phyloP scores from a whole-genome alignment of 2,113 vertebrate species.

The Sorex fumeus region DNA sequence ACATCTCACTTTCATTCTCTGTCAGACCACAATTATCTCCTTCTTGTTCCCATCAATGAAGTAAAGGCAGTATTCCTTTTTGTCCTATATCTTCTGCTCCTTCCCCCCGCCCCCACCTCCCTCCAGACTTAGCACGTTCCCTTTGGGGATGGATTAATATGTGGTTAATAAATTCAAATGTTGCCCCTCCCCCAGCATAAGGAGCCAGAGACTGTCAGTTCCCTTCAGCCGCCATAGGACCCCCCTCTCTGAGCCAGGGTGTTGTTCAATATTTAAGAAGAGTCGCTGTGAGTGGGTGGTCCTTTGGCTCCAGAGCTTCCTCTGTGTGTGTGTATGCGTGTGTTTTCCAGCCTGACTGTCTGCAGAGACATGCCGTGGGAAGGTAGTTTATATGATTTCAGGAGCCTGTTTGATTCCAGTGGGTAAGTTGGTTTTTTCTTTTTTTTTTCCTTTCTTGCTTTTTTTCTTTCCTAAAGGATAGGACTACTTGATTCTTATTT shows the following conservation, averaged over 20 bases:
- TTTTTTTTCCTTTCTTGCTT: background rate
- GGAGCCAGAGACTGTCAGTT: slow-evolving; percentile 15
- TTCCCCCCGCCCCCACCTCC: background rate
- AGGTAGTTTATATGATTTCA: slow-evolving; percentile 69
- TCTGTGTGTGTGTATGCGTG: background rate
- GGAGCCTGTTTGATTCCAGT: slow-evolving; percentile 51
- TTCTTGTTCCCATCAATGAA: background rate
- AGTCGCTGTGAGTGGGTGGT: slow-evolving; percentile 35
- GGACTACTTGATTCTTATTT: slow-evolving; percentile 33
- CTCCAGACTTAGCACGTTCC: background rate
- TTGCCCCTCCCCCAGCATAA: background rate
- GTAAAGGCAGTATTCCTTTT: background rate
- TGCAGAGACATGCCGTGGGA: slow-evolving; percentile 38
- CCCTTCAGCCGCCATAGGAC: background rate
- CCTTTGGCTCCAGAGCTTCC: slow-evolving; percentile 31
- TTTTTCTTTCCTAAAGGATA: slow-evolving; percentile 44
- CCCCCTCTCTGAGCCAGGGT: slow-evolving; percentile 28
- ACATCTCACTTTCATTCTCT: slow-evolving; percentile 35
- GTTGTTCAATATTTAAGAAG: slow-evolving; percentile 60
- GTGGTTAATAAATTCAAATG: background rate
- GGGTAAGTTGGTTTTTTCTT: slow-evolving; percentile 10
- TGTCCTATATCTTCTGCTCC: background rate
- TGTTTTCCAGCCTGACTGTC: slow-evolving; percentile 43
- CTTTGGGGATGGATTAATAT: slow-evolving; percentile 27
- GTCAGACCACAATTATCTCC: background rate